phyloP scores from a whole-genome alignment of 2,797 vertebrate species.

The Phyllotis vaccarum region DNA sequence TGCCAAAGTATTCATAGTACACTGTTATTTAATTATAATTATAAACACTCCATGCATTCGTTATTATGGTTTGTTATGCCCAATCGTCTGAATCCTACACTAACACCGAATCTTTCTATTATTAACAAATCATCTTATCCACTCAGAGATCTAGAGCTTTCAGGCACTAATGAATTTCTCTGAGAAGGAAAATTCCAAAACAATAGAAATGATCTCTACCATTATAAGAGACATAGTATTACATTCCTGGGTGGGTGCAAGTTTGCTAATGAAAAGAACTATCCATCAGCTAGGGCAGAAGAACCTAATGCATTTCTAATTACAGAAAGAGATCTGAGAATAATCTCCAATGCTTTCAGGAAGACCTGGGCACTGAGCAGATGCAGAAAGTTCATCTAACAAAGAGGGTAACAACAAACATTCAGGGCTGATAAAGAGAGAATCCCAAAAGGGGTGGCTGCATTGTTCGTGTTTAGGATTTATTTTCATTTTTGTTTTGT shows the following conservation, averaged over 20 bases:
- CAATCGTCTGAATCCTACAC: slow-evolving; percentile 7
- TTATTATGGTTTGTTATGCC: slow-evolving; percentile 47
- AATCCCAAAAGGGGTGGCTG: not conserved
- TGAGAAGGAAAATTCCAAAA: not conserved
- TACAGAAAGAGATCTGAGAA: slow-evolving; percentile 3
- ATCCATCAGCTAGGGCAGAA: not conserved
- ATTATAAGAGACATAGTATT: not conserved
- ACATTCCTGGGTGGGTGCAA: not conserved
- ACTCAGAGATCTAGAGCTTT: slow-evolving; percentile 41
- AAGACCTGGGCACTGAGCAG: not conserved
- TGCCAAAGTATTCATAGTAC: slow-evolving; percentile 51
- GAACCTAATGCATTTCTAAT: not conserved
- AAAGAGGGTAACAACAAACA: not conserved
- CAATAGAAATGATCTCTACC: slow-evolving; percentile 3
- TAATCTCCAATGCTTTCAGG: not conserved
- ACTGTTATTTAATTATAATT: slow-evolving; percentile 56
- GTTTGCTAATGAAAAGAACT: not conserved
- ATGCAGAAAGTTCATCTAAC: not conserved
- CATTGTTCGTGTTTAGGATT: no score
- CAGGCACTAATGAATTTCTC: not conserved
- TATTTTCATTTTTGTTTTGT: not conserved
- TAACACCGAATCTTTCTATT: slow-evolving; percentile 7
- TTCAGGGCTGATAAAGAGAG: not conserved
- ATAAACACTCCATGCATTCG: slow-evolving; percentile 29
- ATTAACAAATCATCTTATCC: slow-evolving; percentile 31